phyloP scores from a whole-genome alignment of 2,113 vertebrate species.

The Forbesichthys agassizii region DNA sequence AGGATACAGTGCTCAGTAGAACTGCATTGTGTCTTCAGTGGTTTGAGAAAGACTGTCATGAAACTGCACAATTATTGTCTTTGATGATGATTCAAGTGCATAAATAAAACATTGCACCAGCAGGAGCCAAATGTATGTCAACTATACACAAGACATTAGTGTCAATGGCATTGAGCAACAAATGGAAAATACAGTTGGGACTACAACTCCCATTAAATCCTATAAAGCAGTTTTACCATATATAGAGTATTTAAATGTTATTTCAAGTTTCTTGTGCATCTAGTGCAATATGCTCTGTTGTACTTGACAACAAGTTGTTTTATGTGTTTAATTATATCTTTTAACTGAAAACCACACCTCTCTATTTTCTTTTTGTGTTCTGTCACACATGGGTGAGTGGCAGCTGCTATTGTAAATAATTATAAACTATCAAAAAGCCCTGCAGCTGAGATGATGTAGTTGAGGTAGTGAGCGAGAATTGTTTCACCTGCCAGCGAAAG shows the following conservation, averaged over 20 bases:
- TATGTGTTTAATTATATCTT: not conserved
- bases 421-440: constrained; percentile 45
- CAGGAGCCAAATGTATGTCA: constrained; percentile 11
- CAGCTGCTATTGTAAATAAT: constrained; percentile 54
- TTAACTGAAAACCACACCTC: constrained; percentile 42
- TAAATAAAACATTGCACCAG: constrained; percentile 27
- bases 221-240: constrained; percentile 35
- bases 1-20: constrained; percentile 59
- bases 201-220: constrained; percentile 30
- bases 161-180: constrained; percentile 6
- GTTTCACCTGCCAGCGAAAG: constrained; percentile 11
- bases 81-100: constrained; percentile 36
- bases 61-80: constrained; percentile 43
- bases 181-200: constrained; percentile 29
- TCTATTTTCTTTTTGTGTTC: constrained; percentile 41
- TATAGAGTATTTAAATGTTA: constrained; percentile 45
- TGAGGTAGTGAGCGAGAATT: constrained; percentile 30
- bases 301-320: constrained; percentile 41
- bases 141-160: not conserved
- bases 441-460: constrained; percentile 38
- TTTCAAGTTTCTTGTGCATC: constrained; percentile 24
- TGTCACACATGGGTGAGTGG: constrained; percentile 51
- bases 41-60: constrained; percentile 24
- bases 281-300: constrained; percentile 43
- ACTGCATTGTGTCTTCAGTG: constrained; percentile 41